A percentile compares a stretch with the other conserved stretches of the same genome.
phyloP scores from a whole-genome alignment of 2,888 invertebrate genomes.

The Hedychridium roseum region DNA sequence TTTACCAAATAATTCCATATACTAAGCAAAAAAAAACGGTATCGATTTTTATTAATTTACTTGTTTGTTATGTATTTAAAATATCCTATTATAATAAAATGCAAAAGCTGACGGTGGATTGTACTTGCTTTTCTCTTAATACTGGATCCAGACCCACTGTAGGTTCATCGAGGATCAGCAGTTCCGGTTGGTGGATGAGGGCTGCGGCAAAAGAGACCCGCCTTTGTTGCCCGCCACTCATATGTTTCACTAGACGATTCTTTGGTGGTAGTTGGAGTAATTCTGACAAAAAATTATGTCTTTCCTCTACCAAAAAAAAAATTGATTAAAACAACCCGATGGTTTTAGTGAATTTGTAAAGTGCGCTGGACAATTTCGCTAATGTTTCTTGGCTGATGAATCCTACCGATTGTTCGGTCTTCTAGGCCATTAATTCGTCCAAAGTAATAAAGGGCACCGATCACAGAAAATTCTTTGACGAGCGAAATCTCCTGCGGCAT shows the following conservation, averaged over 20 bases:
- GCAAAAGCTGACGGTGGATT: too few relatives aligned
- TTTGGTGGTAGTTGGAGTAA: conserved; percentile 81
- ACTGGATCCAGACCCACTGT: conserved; percentile 95
- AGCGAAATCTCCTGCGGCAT: conserved; percentile 92
- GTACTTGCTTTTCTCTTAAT: conserved; percentile 77
- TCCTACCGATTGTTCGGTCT: conserved; percentile 66
- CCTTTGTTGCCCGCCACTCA: conserved; percentile 91
- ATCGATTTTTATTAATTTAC: background rate
- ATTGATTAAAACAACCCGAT: too few relatives aligned
- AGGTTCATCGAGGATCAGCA: conserved; percentile 90
- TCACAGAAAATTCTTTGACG: conserved; percentile 81
- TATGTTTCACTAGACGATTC: conserved; percentile 71
- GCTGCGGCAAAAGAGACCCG: conserved; percentile 90
- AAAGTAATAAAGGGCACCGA: conserved; percentile 86
- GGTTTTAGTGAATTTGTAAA: too few relatives aligned
- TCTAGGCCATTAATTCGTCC: conserved; percentile 85
- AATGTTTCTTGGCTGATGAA: too few relatives aligned
- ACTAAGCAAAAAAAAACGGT: conserved; percentile 71
- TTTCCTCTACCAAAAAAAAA: conserved; percentile 63
- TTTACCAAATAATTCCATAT: conserved; percentile 88
- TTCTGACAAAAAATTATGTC: conserved; percentile 74
- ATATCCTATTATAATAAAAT: too few relatives aligned
- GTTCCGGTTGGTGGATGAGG: conserved; percentile 85
- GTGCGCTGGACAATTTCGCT: too few relatives aligned
- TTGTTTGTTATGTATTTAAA: background rate